phyloP scores from a whole-genome alignment of 2,797 vertebrate species.

The Zenarchopterus dispar region DNA sequence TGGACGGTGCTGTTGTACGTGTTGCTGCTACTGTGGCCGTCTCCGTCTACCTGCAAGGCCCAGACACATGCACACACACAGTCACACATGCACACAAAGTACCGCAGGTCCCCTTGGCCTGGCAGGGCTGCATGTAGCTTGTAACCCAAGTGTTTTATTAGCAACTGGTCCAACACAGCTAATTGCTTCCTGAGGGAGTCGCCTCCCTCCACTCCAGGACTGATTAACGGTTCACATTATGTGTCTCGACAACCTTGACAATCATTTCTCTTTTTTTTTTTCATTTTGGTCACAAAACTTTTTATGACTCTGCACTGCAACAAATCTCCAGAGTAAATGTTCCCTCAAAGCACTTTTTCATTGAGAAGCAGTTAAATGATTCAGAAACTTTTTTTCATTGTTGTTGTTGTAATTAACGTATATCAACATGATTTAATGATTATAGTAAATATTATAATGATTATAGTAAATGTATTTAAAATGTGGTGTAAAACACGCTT shows the following conservation, averaged over 20 bases:
- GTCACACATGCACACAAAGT: slow-evolving; percentile 21
- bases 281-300: slow-evolving; percentile 62
- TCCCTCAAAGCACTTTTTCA: slow-evolving; percentile 41
- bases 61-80: slow-evolving; percentile 21
- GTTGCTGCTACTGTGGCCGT: slow-evolving; percentile 57
- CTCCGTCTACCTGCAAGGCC: slow-evolving; percentile 43
- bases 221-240: slow-evolving; percentile 79
- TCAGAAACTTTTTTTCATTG: slow-evolving; percentile 17
- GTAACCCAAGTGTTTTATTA: slow-evolving; percentile 83
- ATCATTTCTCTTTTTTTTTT: slow-evolving; percentile 55
- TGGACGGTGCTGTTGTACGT: slow-evolving; percentile 8
- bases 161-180: slow-evolving; percentile 78
- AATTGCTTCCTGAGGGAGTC: slow-evolving; percentile 86
- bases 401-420: slow-evolving; percentile 37
- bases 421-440: slow-evolving; percentile 50
- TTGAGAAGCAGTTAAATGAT: slow-evolving; percentile 40
- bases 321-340: slow-evolving; percentile 71
- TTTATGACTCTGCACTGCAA: slow-evolving; percentile 70
- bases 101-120: slow-evolving; percentile 53
- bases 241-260: slow-evolving; percentile 74
- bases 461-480: neutral
- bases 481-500: neutral
- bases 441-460: slow-evolving; percentile 21
- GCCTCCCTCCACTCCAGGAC: slow-evolving; percentile 69
- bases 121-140: slow-evolving; percentile 72